A percentile compares a stretch with the other conserved stretches of the same genome.
Conservation (phyloP, 2,888 invertebrate genomes). For the Hirtodrosophila alboralis region DNA sequence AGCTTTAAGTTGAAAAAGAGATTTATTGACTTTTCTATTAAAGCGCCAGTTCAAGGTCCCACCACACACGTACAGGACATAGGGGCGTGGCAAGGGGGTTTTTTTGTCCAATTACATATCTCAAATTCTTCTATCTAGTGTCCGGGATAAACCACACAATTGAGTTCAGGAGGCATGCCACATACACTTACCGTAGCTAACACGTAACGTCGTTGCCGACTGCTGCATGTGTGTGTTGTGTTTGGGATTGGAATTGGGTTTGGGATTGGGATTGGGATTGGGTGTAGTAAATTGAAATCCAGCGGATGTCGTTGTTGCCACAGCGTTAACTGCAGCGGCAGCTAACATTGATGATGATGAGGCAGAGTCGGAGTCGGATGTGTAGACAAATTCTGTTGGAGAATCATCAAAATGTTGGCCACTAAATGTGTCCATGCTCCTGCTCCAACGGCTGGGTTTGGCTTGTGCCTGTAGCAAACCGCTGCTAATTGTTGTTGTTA, state of each 20-base stretch:
- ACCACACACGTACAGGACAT: conserved; percentile 3
- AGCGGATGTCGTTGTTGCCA: conserved; percentile 14
- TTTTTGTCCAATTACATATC: conserved; percentile 43
- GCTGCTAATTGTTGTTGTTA: conserved; percentile 56
- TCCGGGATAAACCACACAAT: conserved; percentile 27
- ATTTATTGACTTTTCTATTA: conserved; percentile 4
- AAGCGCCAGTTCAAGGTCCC: conserved; percentile 30
- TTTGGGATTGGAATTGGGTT: conserved; percentile 10
- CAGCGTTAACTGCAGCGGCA: conserved; percentile 28
- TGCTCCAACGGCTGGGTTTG: conserved; percentile 16
- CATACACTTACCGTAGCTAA: conserved; percentile 56
- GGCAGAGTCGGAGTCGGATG: too few relatives aligned
- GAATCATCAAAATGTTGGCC: conserved; percentile 32
- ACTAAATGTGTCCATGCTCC: conserved; percentile 21
- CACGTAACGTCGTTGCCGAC: conserved; percentile 43
- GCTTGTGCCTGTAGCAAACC: conserved; percentile 33
- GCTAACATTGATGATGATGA: conserved; percentile 21
- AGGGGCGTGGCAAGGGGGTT: conserved; percentile 22
- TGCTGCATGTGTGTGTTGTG: conserved; percentile 22
- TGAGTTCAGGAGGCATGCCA: conserved; percentile 25
- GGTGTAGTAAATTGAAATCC: conserved; percentile 47
- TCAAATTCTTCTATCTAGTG: conserved; percentile 22
- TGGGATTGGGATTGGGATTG: conserved; percentile 12
- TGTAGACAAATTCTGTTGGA: conserved; percentile 15
- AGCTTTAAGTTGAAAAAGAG: conserved; percentile 26